Base-by-base conservation (phyloP, 1,140 invertebrate genomes). In the Lerema accius region DNA sequence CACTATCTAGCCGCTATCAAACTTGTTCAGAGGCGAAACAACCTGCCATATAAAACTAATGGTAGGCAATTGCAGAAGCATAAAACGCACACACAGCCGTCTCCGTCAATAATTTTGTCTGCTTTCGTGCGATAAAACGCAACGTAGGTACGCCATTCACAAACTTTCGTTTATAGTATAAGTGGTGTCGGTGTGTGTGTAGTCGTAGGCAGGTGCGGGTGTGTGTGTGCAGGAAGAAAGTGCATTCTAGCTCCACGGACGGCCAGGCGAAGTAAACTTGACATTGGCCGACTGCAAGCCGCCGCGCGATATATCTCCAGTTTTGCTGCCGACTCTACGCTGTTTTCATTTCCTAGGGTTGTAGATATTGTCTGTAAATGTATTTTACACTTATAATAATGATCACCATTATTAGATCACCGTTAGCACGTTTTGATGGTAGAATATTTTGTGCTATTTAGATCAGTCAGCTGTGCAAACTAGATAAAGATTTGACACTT, bases 181-280 rank as follows among this genome's bases (percentile, higher is more conserved):
- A 16, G 42, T 26, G 37, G 35, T 46, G 39, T 23, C 10, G 13
- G 32, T 37, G 23, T 66, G 65, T 48, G 56, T 55, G 56, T 48
- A 58, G 19, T 10, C 16, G 62, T 65, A 62, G 48, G 26, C 14
- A 17, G 32, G 51, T 62, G 58, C 46, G 51, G 13, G 51, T 60
- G 69, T 42, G 46, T 69, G 77, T 74, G 76, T 80, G 75, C 67
- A 78, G 82, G 80, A 86, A 88, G 85, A 88, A 88, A 88, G 85
- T 84, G 85, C 83, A 88, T 84, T 88, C 83, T 84, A 74, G 59
- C 58, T 67, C 66, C 70, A 72, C 77, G 75, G 73, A 50, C 71
- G 80, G 69, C 73, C 75, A 69, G 73, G 63, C 78, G 67, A 82
- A 78, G 82, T 82, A 86, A 88, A 84, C 83, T 80, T 79, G 75